A percentile compares a stretch with the other conserved stretches of the same genome.
These are phyloP conservation scores for Mastomys coucha DNA, from an alignment of 2,113 vertebrate species.

Conservation along the genomic window DNA sequence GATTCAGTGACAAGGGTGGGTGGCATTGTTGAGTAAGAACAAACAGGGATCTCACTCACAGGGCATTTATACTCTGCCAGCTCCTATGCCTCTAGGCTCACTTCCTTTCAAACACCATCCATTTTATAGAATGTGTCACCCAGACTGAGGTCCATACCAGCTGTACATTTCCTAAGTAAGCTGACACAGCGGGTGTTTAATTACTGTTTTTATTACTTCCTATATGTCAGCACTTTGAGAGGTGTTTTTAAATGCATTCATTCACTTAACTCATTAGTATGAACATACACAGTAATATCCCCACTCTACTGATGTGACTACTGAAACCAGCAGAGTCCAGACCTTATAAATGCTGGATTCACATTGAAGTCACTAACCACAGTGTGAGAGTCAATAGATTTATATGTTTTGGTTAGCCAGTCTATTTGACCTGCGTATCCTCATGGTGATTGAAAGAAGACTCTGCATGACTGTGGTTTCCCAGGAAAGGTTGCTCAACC, in stretches of 20 bases:
- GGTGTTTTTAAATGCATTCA: conserved; percentile 9
- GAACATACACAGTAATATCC: neutral
- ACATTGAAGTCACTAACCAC: neutral
- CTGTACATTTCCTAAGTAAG: conserved; percentile 27
- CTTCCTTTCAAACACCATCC: conserved; percentile 45
- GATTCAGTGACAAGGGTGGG: conserved; percentile 50
- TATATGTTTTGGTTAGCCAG: neutral
- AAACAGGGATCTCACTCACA: neutral
- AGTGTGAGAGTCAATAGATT: conserved; percentile 24
- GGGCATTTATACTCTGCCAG: neutral
- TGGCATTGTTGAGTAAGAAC: conserved; percentile 40
- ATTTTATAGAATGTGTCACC: conserved; percentile 40
- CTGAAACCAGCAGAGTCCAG: conserved; percentile 2
- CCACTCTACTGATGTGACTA: neutral
- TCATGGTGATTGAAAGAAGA: neutral
- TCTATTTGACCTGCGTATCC: neutral
- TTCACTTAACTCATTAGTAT: conserved; percentile 10
- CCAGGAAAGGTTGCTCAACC: conserved; percentile 17
- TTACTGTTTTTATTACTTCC: conserved; percentile 62
- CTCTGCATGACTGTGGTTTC: neutral
- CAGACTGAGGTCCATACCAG: neutral
- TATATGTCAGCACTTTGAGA: conserved; percentile 39
- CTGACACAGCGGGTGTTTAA: conserved; percentile 60
- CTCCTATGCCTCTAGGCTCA: neutral
- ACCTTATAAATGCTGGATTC: neutral